These are phyloP conservation scores for Gymnoscelis rufifasciata DNA, from an alignment of 2,888 invertebrate genomes.

Conservation along the genomic window DNA sequence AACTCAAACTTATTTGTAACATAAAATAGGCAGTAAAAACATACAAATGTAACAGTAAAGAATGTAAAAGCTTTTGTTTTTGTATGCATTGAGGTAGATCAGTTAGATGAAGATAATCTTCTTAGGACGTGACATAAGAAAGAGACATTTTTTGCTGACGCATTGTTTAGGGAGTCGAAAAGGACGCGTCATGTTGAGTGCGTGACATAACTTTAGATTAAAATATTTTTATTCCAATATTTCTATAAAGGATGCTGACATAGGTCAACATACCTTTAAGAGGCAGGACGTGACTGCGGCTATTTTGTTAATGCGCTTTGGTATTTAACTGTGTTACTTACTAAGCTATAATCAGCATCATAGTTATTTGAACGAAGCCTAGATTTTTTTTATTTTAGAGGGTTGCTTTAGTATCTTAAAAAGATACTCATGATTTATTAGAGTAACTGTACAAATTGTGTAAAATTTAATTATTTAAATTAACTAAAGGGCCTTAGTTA, in stretches of 20 bases:
- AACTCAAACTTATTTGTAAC: too few relatives aligned
- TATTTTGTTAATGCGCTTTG: neutral
- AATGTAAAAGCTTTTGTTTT: conserved; percentile 45
- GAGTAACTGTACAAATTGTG: too few relatives aligned
- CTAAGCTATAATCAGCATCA: too few relatives aligned
- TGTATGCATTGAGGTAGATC: conserved; percentile 53
- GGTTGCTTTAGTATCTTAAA: too few relatives aligned
- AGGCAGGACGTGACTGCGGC: conserved; percentile 3
- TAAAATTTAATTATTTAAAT: too few relatives aligned
- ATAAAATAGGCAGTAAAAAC: neutral
- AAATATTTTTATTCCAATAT: conserved; percentile 12
- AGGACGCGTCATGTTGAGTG: conserved; percentile 33
- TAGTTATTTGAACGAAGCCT: too few relatives aligned
- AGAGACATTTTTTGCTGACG: conserved; percentile 58
- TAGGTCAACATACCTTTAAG: conserved; percentile 8
- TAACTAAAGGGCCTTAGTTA: too few relatives aligned
- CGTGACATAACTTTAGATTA: conserved; percentile 33
- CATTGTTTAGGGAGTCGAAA: conserved; percentile 56
- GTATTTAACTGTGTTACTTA: neutral
- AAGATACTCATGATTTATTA: too few relatives aligned
- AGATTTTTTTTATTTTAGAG: too few relatives aligned
- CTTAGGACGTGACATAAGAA: conserved; percentile 63
- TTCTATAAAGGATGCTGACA: conserved; percentile 4
- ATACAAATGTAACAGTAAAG: neutral
- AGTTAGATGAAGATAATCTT: conserved; percentile 54